Percentiles rank a stretch among this genome's conserved stretches.
Evolutionary conservation across 2,797 vertebrate species (phyloP).

Genomic region (Acrossocheilus fasciatus): DNA sequence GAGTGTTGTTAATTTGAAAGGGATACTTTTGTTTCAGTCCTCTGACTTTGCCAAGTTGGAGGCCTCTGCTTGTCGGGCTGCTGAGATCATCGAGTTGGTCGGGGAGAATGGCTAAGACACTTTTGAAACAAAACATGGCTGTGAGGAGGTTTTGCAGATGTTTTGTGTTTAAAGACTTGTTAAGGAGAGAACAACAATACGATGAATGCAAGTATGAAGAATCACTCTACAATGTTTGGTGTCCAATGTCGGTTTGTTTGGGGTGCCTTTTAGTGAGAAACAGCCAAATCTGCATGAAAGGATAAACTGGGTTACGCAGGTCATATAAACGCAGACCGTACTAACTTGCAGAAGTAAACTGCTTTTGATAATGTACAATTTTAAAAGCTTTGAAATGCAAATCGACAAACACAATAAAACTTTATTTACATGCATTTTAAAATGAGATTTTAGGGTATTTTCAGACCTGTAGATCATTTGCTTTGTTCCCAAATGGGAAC

Average conservation of each 20-base stretch:
- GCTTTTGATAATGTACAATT: neutral
- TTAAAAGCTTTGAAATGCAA: neutral
- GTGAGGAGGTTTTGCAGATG: slow-evolving; percentile 75
- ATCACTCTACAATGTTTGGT: slow-evolving; percentile 50
- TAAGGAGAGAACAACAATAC: slow-evolving; percentile 71
- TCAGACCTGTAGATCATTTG: neutral
- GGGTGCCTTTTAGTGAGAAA: neutral
- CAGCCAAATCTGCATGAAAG: neutral
- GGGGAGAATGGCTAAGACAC: slow-evolving; percentile 65
- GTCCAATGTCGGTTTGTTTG: neutral
- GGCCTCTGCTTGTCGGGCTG: slow-evolving; percentile 65
- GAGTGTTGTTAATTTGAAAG: slow-evolving; percentile 80
- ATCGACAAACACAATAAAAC: neutral
- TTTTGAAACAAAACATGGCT: slow-evolving; percentile 76
- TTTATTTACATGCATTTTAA: neutral
- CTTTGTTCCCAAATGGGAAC: neutral
- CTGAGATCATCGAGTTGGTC: slow-evolving; percentile 49
- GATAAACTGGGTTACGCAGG: neutral
- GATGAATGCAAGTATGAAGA: slow-evolving; percentile 51
- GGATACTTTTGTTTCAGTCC: slow-evolving; percentile 76
- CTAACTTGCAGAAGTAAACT: neutral
- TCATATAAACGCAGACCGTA: neutral
- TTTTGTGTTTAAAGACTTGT: slow-evolving; percentile 77
- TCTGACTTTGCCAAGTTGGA: slow-evolving; percentile 72
- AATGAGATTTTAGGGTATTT: neutral